A percentile compares a stretch with the other conserved stretches of the same genome.
Conservation (phyloP, 2,888 invertebrate species). For the Pocota personata region DNA sequence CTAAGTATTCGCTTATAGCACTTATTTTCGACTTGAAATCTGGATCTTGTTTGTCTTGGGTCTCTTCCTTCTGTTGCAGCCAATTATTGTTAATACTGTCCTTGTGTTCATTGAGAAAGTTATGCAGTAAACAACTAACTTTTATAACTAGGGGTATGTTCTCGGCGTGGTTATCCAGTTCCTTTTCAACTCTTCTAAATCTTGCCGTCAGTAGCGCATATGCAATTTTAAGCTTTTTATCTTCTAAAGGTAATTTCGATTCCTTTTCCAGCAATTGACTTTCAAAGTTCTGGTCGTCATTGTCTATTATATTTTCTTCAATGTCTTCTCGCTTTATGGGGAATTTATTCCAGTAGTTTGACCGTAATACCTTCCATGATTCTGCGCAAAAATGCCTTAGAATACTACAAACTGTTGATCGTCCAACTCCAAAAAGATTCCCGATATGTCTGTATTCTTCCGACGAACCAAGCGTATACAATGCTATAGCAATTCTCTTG, state of each 20-base stretch:
- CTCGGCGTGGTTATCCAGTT: neutral
- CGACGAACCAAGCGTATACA: constrained; percentile 10
- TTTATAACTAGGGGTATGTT: neutral
- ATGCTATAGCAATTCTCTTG: constrained; percentile 14
- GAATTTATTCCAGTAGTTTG: neutral
- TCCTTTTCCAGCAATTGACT: neutral
- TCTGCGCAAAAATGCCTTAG: neutral
- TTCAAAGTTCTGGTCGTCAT: neutral
- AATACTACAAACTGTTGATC: neutral
- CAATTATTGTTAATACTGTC: neutral
- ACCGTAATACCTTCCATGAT: neutral
- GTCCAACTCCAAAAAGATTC: constrained; percentile 1
- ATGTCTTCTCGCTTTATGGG: neutral
- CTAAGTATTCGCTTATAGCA: neutral
- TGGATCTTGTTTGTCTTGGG: neutral
- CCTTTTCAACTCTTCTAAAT: neutral
- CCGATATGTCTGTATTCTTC: neutral
- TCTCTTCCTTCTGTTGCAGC: neutral
- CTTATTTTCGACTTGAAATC: neutral
- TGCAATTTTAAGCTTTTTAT: neutral
- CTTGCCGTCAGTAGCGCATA: neutral
- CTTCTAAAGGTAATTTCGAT: neutral
- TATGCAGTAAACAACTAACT: neutral
- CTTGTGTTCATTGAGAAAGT: neutral
- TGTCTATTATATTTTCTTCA: neutral